Conservation (phyloP, 2,888 invertebrate species). For the Pyrrhia umbra region DNA sequence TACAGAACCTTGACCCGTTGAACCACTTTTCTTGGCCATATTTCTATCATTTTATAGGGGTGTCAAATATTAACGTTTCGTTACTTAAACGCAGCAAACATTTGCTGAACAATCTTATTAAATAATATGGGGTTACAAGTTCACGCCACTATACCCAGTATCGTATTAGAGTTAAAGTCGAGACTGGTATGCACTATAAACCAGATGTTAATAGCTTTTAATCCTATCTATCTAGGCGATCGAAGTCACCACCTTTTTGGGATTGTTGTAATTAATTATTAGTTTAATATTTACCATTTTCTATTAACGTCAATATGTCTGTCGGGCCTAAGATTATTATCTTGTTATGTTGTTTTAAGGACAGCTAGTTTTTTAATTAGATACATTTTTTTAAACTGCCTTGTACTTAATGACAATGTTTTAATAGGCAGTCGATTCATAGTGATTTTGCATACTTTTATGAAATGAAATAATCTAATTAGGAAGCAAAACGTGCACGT, state of each 20-base stretch:
- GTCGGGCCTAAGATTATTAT: conserved; percentile 37
- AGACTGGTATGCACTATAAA: conserved; percentile 39
- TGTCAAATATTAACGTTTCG: conserved; percentile 57
- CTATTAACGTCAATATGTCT: conserved; percentile 57
- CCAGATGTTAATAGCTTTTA: conserved; percentile 62
- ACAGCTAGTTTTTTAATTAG: conserved; percentile 31
- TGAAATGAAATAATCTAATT: neutral
- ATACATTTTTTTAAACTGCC: neutral
- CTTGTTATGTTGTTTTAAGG: conserved; percentile 35
- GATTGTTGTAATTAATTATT: conserved; percentile 65
- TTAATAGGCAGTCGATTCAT: neutral
- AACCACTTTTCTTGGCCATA: conserved; percentile 1
- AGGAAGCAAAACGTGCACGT: neutral
- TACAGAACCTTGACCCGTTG: conserved; percentile 31
- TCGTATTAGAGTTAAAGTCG: conserved; percentile 21
- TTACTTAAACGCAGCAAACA: conserved; percentile 43
- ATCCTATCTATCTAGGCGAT: conserved; percentile 63
- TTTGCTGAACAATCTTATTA: conserved; percentile 47
- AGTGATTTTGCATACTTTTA: neutral
- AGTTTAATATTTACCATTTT: conserved; percentile 58
- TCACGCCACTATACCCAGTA: conserved; percentile 35
- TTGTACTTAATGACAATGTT: neutral
- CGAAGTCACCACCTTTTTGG: conserved; percentile 66
- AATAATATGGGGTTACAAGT: conserved; percentile 20
- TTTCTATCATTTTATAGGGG: conserved; percentile 33